Conservation (phyloP, 2,113 vertebrate genomes). For the Notiomystis cincta region DNA sequence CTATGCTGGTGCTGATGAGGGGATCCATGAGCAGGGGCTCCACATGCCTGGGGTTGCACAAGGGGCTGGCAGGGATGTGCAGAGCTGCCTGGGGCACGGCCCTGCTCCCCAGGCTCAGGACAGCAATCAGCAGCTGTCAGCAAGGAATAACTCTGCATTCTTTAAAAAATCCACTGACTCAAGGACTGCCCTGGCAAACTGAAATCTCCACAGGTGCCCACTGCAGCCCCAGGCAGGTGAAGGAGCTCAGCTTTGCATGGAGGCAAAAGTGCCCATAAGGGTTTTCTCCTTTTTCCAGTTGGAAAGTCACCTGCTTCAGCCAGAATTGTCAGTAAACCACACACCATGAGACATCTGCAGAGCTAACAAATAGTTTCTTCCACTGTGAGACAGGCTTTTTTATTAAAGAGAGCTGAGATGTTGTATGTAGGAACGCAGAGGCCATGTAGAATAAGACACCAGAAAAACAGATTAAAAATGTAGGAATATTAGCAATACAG, state of each 20-base stretch:
- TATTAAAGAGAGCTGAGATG: background rate
- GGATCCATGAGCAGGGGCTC: background rate
- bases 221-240: background rate
- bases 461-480: background rate
- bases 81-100: rapidly evolving
- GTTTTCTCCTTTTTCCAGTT: background rate
- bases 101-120: rapidly evolving
- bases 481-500: background rate
- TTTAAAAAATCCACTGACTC: background rate
- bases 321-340: background rate
- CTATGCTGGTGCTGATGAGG: background rate
- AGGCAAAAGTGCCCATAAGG: background rate
- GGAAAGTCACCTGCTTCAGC: background rate
- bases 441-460: rapidly evolving
- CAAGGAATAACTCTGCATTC: background rate
- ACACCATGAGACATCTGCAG: background rate
- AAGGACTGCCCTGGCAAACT: background rate
- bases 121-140: background rate
- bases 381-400: background rate
- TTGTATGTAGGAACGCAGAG: background rate
- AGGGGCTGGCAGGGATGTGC: background rate
- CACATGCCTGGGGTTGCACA: rapidly evolving
- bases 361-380: slow-evolving; percentile 1
- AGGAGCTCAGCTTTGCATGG: background rate
- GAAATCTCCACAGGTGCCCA: rapidly evolving